These are phyloP conservation scores for Motacilla alba DNA, from an alignment of 2,113 vertebrate species.

Conservation along the genomic window DNA sequence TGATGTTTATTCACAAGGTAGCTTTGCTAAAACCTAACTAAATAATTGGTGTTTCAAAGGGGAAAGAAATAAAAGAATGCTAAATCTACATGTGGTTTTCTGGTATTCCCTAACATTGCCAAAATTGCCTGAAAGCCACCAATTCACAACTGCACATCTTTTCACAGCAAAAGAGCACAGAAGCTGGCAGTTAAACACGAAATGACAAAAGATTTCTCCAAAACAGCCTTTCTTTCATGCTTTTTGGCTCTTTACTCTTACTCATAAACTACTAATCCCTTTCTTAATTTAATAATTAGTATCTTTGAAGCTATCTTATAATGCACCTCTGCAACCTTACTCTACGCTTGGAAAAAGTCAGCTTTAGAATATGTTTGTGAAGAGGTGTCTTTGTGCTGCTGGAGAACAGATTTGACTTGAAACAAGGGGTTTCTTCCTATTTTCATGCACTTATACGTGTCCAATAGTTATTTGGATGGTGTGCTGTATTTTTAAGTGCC, in stretches of 20 bases:
- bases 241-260: not conserved
- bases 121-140: not conserved
- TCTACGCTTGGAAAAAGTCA: not conserved
- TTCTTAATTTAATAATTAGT: not conserved
- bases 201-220: not conserved
- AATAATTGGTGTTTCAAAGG: constrained; percentile 73
- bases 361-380: not conserved
- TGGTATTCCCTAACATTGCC: not conserved
- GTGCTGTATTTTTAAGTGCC: not conserved
- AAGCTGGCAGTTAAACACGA: not conserved
- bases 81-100: constrained; percentile 39
- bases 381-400: not conserved
- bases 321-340: not conserved
- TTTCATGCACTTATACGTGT: not conserved
- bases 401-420: not conserved
- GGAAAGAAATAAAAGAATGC: constrained; percentile 60
- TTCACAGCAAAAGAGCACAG: not conserved
- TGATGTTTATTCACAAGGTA: constrained; percentile 71
- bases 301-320: not conserved
- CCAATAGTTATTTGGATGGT: not conserved
- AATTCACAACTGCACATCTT: not conserved
- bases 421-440: not conserved
- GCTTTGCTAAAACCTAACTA: constrained; percentile 69
- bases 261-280: not conserved
- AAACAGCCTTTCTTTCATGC: not conserved